phyloP scores from a whole-genome alignment of 92 coral and sea anemone genomes.

The Zoanthus gigantus region DNA sequence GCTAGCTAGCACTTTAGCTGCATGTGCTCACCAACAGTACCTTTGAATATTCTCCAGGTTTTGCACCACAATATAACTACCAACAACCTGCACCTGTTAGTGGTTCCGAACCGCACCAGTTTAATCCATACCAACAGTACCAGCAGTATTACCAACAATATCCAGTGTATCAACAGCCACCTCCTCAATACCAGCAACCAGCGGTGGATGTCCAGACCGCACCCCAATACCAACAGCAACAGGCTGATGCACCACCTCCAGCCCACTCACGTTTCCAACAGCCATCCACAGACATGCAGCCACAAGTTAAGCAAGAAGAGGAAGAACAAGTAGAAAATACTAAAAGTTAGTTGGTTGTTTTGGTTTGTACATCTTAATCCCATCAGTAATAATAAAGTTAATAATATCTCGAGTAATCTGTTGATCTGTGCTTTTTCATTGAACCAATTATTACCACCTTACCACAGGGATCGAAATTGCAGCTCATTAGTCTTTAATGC shows the following conservation, averaged over 20 bases:
- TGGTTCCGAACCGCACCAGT: conserved; percentile 47
- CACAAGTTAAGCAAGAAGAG: neutral
- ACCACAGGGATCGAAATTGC: too few species aligned
- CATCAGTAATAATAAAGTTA: too few species aligned
- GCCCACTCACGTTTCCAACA: conserved; percentile 23
- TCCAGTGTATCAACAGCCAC: conserved; percentile 54
- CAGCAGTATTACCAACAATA: conserved; percentile 77
- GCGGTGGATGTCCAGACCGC: conserved; percentile 11
- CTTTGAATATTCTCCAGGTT: conserved; percentile 1
- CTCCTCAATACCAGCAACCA: conserved; percentile 56
- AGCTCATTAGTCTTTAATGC: too few species aligned
- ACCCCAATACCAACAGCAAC: conserved; percentile 25
- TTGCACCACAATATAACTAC: conserved; percentile 26
- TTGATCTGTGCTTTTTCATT: too few species aligned
- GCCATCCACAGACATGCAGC: neutral
- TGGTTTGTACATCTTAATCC: neutral
- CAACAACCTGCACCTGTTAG: conserved; percentile 50
- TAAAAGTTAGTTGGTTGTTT: neutral
- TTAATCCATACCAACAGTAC: conserved; percentile 59
- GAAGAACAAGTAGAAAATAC: neutral
- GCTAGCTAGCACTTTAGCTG: too few species aligned
- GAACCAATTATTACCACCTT: too few species aligned
- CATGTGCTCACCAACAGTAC: neutral
- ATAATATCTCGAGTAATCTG: too few species aligned
- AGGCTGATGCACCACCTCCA: neutral